phyloP scores from a whole-genome alignment of 2,113 vertebrate species.

The Orthonyx spaldingii region DNA sequence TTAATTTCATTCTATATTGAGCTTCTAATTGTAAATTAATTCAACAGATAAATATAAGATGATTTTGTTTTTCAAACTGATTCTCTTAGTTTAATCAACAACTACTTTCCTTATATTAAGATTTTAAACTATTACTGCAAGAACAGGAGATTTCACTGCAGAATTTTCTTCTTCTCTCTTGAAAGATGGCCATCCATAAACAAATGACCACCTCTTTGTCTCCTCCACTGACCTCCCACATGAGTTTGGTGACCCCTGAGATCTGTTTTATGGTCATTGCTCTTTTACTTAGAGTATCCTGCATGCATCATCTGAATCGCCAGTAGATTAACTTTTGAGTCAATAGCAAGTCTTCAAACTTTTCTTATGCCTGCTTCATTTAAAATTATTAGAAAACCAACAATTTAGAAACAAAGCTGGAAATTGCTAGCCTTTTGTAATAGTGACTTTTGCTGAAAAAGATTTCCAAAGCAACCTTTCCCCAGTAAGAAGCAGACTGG shows the following conservation, averaged over 20 bases:
- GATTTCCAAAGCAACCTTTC: not conserved
- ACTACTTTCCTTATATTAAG: not conserved
- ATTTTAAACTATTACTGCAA: not conserved
- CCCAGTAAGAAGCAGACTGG: not conserved
- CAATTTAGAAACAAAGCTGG: not conserved
- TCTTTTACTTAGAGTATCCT: not conserved
- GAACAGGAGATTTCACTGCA: not conserved
- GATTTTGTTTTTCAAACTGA: not conserved
- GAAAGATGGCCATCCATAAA: not conserved
- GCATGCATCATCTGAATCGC: not conserved
- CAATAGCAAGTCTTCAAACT: not conserved
- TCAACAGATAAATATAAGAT: not conserved
- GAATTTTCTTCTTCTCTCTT: not conserved
- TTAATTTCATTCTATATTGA: not conserved
- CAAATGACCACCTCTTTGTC: not conserved
- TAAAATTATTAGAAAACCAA: not conserved
- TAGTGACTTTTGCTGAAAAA: not conserved
- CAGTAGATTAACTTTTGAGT: not conserved
- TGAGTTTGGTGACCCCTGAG: slow-evolving; percentile 9
- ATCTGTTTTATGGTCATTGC: slow-evolving; percentile 6
- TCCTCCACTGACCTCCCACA: not conserved
- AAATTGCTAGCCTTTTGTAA: not conserved
- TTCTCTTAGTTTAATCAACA: not conserved
- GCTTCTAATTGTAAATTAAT: not conserved
- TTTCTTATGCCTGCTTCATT: not conserved